phyloP scores from a whole-genome alignment of 1,140 invertebrate genomes.

The Coptotermes formosanus region DNA sequence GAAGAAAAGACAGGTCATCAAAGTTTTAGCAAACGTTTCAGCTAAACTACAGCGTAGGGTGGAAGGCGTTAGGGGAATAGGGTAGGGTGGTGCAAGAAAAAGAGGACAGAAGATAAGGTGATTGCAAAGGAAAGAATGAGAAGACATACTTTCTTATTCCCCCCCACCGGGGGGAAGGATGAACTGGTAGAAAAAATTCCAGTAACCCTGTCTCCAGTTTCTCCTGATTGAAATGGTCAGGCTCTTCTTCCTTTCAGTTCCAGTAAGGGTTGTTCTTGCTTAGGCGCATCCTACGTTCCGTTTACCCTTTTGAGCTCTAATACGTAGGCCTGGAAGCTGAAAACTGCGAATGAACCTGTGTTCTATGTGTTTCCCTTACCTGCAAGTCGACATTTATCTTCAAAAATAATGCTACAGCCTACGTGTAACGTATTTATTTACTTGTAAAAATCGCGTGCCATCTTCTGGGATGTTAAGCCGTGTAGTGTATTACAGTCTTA shows the following conservation, averaged over 20 bases:
- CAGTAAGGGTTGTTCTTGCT: background rate
- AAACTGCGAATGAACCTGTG: background rate
- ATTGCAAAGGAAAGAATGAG: background rate
- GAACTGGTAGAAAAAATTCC: background rate
- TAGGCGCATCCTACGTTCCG: background rate
- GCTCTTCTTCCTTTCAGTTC: background rate
- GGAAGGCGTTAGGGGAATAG: conserved; percentile 14
- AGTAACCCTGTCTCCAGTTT: background rate
- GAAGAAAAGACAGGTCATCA: conserved; percentile 18
- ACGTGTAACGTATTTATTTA: too few species aligned
- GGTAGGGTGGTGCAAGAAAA: background rate
- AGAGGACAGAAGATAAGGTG: background rate
- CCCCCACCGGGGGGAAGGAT: background rate
- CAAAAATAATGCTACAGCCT: too few species aligned
- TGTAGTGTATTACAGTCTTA: too few species aligned
- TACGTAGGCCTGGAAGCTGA: background rate
- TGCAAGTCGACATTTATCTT: background rate
- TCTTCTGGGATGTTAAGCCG: too few species aligned
- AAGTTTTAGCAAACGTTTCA: conserved; percentile 16
- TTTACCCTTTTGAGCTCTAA: background rate
- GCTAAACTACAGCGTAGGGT: background rate
- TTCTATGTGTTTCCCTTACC: background rate
- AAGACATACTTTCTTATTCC: background rate
- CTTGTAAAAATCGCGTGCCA: too few species aligned
- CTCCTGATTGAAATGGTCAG: background rate